A percentile compares a stretch with the other conserved stretches of the same genome.
Conservation (phyloP, 2,113 vertebrate genomes). For the Sinocyclocheilus rhinocerous region DNA sequence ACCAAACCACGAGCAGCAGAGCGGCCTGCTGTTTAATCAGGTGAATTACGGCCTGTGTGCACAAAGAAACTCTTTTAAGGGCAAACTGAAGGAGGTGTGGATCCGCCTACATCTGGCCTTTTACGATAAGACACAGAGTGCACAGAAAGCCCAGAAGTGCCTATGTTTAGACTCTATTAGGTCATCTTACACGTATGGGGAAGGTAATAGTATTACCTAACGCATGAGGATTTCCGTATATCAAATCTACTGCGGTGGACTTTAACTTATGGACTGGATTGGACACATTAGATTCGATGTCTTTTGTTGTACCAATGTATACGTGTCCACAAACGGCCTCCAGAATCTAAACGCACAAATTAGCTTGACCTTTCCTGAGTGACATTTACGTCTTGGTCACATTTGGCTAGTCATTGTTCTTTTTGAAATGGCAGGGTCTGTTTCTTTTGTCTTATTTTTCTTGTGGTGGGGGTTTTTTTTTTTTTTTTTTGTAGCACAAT, state of each 20-base stretch:
- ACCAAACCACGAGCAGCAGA: background rate
- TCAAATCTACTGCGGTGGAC: background rate
- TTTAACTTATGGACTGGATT: background rate
- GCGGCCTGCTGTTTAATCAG: conserved; percentile 30
- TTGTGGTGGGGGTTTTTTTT: no score
- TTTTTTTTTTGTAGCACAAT: background rate
- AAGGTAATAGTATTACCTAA: background rate
- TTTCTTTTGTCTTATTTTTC: background rate
- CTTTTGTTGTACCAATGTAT: background rate
- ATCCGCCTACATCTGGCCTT: conserved; percentile 50
- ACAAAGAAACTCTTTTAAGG: conserved; percentile 34
- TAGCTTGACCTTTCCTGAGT: background rate
- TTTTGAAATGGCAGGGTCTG: background rate
- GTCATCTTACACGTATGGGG: background rate
- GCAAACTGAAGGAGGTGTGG: conserved; percentile 12
- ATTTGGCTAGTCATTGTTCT: conserved; percentile 15
- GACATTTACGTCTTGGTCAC: conserved; percentile 14
- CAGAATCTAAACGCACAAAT: background rate
- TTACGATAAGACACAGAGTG: conserved; percentile 53
- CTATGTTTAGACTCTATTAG: conserved; percentile 47
- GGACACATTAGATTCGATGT: background rate
- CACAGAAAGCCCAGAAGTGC: conserved; percentile 14
- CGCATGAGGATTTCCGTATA: background rate
- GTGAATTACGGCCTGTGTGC: conserved; percentile 46
- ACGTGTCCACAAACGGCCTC: background rate